Percentiles rank a stretch among this genome's conserved stretches.
Conservation (phyloP, 2,113 vertebrate species). For the Nibea coibor region DNA sequence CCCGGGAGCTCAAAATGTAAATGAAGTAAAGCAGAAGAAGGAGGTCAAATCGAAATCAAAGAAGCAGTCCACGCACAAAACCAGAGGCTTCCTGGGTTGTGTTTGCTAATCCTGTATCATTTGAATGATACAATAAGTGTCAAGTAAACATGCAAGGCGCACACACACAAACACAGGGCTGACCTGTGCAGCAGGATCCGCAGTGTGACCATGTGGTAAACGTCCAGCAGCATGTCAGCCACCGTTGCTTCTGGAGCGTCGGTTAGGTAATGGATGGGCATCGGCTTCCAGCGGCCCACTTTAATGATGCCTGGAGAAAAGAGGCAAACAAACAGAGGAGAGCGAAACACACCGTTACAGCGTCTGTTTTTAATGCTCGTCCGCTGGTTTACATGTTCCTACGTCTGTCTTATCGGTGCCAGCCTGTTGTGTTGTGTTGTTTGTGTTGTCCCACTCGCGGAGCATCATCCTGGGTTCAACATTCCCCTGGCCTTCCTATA, state of each 20-base stretch:
- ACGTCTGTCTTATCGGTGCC: background rate
- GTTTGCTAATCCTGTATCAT: too few relatives aligned
- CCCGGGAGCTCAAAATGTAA: too few relatives aligned
- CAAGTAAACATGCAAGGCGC: background rate
- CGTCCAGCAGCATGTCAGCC: conserved; percentile 97
- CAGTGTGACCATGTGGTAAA: conserved; percentile 97
- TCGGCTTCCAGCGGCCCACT: conserved; percentile 96
- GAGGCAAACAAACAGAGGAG: background rate
- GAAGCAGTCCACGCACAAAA: background rate
- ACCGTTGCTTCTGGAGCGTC: conserved; percentile 96
- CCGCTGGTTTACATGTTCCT: background rate
- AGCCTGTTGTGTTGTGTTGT: background rate
- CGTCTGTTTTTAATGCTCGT: too few relatives aligned
- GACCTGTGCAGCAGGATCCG: conserved; percentile 97
- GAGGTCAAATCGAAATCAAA: background rate
- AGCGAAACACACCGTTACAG: background rate
- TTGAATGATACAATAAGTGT: background rate
- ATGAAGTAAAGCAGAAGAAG: too few relatives aligned
- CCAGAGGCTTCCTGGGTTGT: background rate
- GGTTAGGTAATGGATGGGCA: conserved; percentile 95
- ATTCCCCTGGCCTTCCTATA: conserved; percentile 56
- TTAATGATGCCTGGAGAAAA: conserved; percentile 92
- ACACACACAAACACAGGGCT: conserved; percentile 31
- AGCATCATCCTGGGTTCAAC: conserved; percentile 36
- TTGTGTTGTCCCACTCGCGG: conserved; percentile 7